These are phyloP conservation scores for Elephantulus edwardii DNA, from an alignment of 2,113 vertebrate genomes.

Conservation along the genomic window DNA sequence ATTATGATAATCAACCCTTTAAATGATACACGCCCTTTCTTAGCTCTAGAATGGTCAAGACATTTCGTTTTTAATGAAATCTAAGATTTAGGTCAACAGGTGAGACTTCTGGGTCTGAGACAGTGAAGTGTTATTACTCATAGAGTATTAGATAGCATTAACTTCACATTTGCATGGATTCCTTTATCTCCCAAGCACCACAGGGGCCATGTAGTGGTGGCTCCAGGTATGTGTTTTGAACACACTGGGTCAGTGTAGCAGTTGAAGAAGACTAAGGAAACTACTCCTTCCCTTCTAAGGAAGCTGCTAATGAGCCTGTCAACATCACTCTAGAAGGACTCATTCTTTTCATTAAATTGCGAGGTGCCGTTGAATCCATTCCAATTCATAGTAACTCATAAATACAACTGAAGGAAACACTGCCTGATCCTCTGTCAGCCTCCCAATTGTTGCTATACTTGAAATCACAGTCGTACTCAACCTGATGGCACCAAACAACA, in stretches of 20 bases:
- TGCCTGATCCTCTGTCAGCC: too few species aligned
- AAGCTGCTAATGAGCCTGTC: background rate
- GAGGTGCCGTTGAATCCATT: too few species aligned
- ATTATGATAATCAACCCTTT: too few species aligned
- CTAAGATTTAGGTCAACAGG: background rate
- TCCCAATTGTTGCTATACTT: too few species aligned
- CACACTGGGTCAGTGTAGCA: background rate
- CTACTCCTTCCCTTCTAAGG: background rate
- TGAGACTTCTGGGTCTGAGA: background rate
- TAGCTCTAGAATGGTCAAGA: background rate
- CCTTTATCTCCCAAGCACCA: background rate
- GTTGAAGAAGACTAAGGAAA: constrained; percentile 4
- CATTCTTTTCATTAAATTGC: too few species aligned
- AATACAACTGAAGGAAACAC: too few species aligned
- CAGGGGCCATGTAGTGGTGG: background rate
- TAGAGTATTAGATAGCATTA: background rate
- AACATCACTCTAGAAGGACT: too few species aligned
- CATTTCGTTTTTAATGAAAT: background rate
- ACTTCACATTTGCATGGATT: background rate
- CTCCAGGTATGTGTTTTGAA: background rate
- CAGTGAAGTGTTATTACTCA: background rate
- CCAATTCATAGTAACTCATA: too few species aligned
- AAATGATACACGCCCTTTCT: too few species aligned
- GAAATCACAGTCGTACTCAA: too few species aligned
- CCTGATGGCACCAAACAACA: too few species aligned